phyloP scores from a whole-genome alignment of 2,113 vertebrate species.

The Platysteira castanea region DNA sequence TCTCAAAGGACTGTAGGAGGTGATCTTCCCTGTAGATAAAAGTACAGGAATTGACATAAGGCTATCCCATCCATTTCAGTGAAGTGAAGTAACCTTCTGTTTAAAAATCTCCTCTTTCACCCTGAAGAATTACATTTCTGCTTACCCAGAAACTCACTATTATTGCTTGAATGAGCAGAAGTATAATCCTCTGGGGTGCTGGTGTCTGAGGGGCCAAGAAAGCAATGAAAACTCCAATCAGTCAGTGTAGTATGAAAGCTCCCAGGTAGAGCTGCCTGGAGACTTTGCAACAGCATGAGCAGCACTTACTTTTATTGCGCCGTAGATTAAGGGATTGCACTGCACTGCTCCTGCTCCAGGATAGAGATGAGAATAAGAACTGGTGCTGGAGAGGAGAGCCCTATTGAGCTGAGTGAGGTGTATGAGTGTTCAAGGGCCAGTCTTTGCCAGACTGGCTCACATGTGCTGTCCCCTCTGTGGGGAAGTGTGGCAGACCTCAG shows the following conservation, averaged over 20 bases:
- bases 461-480: background rate
- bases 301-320: background rate
- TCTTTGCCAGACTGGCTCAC: background rate
- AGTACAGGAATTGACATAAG: background rate
- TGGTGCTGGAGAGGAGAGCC: background rate
- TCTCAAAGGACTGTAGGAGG: background rate
- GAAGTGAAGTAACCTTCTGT: background rate
- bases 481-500: background rate
- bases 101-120: background rate
- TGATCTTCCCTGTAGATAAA: background rate
- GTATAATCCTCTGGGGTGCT: background rate
- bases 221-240: background rate
- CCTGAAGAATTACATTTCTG: background rate
- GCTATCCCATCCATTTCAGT: background rate
- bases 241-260: background rate
- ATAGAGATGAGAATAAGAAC: background rate
- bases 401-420: background rate
- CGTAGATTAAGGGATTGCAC: background rate
- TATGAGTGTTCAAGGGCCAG: background rate
- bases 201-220: background rate
- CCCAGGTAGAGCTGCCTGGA: background rate
- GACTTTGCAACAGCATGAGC: background rate
- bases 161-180: background rate
- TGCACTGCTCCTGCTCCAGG: background rate
- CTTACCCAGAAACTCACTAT: background rate